Base-by-base conservation (phyloP, 2,113 vertebrate genomes). In the Malurus cyaneus region DNA sequence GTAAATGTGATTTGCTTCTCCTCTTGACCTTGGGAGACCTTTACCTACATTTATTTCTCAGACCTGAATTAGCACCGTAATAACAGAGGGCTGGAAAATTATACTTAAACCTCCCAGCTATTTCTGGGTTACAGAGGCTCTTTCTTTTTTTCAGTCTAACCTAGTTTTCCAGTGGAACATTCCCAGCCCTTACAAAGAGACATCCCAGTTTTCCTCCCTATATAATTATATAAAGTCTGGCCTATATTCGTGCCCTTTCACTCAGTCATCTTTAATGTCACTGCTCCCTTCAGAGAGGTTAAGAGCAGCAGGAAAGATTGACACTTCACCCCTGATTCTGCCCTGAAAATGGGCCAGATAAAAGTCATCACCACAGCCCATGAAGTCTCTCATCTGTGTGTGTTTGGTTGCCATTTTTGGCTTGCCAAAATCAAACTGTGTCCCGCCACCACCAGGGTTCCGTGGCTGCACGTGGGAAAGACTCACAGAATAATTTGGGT, bases 81-180 rank as follows among this genome's bases (percentile, higher is more conserved):
- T 96, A 92, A 95, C 92, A 93, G 80, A 81, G 88, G 61, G 41
- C 69, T 95, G 90, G 86, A 97, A 96, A 97, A 93, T 93, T 94
- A 95, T 95, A 76, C 82, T 93, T 95, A 94, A 93, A 89, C 82
- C 93, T 97, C 86, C 67, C 89, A 90, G 95, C 94, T 97, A 96
- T 96, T 97, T 97, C 89, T 96, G 83, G 88, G 83, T 94, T 96
- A 95, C 92, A 92, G 90, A 92, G 90, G 69, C 72, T 94, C 91
- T 94, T 96, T 96, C 93, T 95, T 92, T 97, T 94, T 97, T 94
- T 93, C 88, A 65, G 85, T 21, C 79, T 97, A 96, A 95, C 96
- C 96, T 96, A 96, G 93, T 94, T 97, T 97, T 95, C 85, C 90
- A 93, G 88, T 85, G 81, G 89, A 94, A 94, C 94, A 72, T 95